Evolutionary conservation across 64 coral and sea anemone genomes (phyloP).

Genomic region (Stylophora pistillata): DNA sequence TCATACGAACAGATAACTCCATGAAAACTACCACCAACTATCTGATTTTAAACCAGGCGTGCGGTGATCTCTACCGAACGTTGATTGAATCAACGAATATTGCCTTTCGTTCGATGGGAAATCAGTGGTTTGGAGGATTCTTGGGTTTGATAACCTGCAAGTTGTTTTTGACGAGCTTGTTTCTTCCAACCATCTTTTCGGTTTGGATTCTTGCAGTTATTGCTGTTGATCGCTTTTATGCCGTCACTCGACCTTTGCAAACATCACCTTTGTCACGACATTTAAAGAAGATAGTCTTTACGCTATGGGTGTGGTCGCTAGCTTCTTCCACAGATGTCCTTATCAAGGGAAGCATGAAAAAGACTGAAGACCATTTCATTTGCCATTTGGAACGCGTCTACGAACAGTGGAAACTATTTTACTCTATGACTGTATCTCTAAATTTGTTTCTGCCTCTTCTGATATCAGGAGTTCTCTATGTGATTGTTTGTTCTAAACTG

Average conservation of each 20-base stretch:
- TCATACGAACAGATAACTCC: background rate
- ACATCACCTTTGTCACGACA: background rate
- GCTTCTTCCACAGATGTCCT: background rate
- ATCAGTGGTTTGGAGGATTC: background rate
- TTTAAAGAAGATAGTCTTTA: background rate
- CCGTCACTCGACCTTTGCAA: background rate
- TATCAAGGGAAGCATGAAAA: background rate
- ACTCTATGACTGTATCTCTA: background rate
- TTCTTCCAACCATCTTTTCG: background rate
- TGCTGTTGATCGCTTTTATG: constrained; percentile 21
- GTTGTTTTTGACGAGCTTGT: background rate
- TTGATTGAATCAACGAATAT: too few relatives aligned
- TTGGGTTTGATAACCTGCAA: background rate
- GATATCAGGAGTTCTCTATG: background rate
- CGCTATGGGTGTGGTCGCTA: background rate
- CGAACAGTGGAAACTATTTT: background rate
- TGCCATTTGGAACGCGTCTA: background rate
- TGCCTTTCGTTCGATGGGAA: too few relatives aligned
- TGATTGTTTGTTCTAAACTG: background rate
- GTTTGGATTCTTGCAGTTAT: constrained; percentile 11
- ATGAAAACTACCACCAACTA: constrained; percentile 15
- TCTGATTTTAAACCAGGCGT: constrained; percentile 14
- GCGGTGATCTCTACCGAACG: background rate
- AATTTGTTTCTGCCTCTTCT: background rate
- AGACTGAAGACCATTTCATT: background rate